These are phyloP conservation scores for Tetrax tetrax DNA, from an alignment of 2,113 vertebrate species.

Conservation along the genomic window DNA sequence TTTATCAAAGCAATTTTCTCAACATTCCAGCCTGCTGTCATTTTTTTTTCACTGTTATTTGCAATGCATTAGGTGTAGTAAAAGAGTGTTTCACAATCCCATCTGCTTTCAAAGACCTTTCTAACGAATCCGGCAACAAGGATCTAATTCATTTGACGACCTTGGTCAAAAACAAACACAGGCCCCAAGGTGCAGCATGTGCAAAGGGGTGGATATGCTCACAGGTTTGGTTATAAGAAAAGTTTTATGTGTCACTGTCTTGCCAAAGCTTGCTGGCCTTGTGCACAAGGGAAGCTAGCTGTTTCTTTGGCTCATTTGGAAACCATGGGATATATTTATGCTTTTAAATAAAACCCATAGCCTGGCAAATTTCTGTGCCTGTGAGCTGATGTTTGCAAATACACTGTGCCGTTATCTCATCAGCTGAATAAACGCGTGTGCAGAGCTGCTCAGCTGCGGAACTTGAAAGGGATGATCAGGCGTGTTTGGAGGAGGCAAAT, in stretches of 20 bases:
- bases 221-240: conserved; percentile 21
- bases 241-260: conserved; percentile 1
- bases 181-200: conserved; percentile 38
- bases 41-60: conserved; percentile 54
- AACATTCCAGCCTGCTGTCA: conserved; percentile 41
- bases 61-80: conserved; percentile 48
- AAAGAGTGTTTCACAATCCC: conserved; percentile 49
- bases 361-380: not conserved
- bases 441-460: not conserved
- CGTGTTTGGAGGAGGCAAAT: not conserved
- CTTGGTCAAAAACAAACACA: conserved; percentile 64
- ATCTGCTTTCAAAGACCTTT: conserved; percentile 45
- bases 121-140: conserved; percentile 15
- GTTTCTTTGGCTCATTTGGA: not conserved
- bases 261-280: conserved; percentile 7
- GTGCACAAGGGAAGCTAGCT: not conserved
- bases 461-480: not conserved
- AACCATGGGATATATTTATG: not conserved
- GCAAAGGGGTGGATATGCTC: conserved; percentile 32
- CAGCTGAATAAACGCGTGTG: not conserved
- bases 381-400: not conserved
- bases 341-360: not conserved
- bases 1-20: conserved; percentile 59
- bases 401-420: accelerated
- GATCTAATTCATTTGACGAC: conserved; percentile 56